A percentile compares a stretch with the other conserved stretches of the same genome.
phyloP scores from a whole-genome alignment of 2,888 invertebrate genomes.

The Megalurothrips usitatus region DNA sequence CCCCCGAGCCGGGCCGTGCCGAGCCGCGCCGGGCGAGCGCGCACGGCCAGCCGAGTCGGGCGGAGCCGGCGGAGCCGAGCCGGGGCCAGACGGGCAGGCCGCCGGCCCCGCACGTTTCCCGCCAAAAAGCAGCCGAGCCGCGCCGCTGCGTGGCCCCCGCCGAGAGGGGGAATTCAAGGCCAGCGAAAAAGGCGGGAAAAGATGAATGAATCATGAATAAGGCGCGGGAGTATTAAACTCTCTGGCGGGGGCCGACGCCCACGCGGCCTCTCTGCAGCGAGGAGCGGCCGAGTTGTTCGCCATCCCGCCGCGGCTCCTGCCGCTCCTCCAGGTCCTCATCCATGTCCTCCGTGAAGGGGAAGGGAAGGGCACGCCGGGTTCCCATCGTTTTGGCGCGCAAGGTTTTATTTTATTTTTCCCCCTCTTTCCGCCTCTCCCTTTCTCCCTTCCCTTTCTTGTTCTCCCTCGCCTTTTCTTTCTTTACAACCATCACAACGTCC shows the following conservation, averaged over 20 bases:
- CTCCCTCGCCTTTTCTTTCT: not conserved
- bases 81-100: no score
- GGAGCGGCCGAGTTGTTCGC: no score
- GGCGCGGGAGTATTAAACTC: not conserved
- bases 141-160: not conserved
- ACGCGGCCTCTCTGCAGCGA: no score
- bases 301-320: no score
- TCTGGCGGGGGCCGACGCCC: not conserved
- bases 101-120: no score
- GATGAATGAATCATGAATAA: not conserved
- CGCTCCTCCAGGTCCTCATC: no score
- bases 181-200: slow-evolving; percentile 23
- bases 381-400: not conserved
- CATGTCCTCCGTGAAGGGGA: not conserved
- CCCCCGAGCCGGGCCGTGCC: no score
- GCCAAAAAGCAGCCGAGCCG: not conserved
- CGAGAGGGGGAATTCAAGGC: slow-evolving; percentile 21
- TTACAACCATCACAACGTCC: slow-evolving; percentile 11
- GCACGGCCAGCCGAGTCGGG: no score
- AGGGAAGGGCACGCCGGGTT: not conserved
- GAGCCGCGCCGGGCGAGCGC: no score
- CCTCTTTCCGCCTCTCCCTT: not conserved
- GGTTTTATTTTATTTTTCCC: not conserved
- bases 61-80: no score
- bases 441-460: not conserved